Base-by-base conservation (phyloP, 2,797 vertebrate genomes). In the Muraenolepis orangiensis region DNA sequence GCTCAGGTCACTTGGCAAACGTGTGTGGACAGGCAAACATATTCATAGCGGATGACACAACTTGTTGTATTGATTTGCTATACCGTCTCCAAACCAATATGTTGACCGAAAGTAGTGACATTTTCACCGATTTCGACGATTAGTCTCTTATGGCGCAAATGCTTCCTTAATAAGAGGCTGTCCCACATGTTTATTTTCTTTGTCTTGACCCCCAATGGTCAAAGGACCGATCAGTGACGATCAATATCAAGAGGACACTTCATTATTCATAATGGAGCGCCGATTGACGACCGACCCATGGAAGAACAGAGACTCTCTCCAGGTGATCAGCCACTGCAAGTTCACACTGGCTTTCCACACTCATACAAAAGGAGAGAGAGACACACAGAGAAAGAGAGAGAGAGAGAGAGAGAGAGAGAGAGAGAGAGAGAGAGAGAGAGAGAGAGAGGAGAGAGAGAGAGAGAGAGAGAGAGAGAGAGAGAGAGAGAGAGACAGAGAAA, bases 331-430 rank as follows among this genome's bases (percentile, higher is more conserved):
- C 12, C 57, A 64, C 57, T 26, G n/a, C 23, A 11, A 26, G 57
- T n/a, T 86, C 82, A 91, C 88, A 80, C 84, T 83, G 77, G 78
- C 75, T 87, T 90, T 90, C 78, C 87, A 84, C 85, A 88, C 84
- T 86, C 91, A 82, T 81, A 87, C 93, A 91, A 93, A 64, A 77
- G 85, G 83, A 92, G 84, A 81, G 87, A 86, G 91, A 91, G 80
- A 91, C 92, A 92, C 90, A 91, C 89, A 91, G 91, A 94, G 89
- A 91, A 6, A 57, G 20, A 57, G 20, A 57, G 20, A 13, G 40
- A 40, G 11, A 40, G 38, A 10, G 3, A 34, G 3, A 34, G 3
- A 34, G 32, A 34, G 3, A 8, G 32, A 34, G 32, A 34, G 3
- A 34, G 32, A 34, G 32, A 34, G 32, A 34, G 32, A 34, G 32